Percentiles rank a stretch among this genome's conserved stretches.
phyloP scores from a whole-genome alignment of 2,888 invertebrate species.

The Campopleginae sp. region DNA sequence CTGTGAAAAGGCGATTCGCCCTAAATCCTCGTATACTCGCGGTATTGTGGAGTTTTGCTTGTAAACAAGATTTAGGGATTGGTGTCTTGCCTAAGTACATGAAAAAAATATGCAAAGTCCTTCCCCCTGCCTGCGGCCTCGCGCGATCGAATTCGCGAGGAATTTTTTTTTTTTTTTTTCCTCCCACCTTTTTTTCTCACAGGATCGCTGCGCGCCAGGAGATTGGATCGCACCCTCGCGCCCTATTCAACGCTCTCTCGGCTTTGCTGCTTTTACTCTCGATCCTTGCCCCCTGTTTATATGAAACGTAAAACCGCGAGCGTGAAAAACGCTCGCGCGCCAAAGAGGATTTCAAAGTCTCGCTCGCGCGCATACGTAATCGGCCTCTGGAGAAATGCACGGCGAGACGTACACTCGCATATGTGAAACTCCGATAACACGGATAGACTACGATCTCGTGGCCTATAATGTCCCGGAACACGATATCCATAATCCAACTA shows the following conservation, averaged over 20 bases:
- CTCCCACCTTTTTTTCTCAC: constrained; percentile 51
- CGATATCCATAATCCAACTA: constrained; percentile 72
- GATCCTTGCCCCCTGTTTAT: constrained; percentile 77
- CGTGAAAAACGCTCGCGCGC: constrained; percentile 82
- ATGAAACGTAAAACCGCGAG: constrained; percentile 83
- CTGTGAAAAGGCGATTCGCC: constrained; percentile 72
- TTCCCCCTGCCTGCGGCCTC: constrained; percentile 51
- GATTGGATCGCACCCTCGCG: background rate
- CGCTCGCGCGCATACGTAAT: constrained; percentile 62
- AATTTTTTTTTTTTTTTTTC: constrained; percentile 27
- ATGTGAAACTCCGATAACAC: constrained; percentile 42
- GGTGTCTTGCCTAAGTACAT: constrained; percentile 71
- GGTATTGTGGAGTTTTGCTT: constrained; percentile 79
- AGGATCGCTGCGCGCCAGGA: constrained; percentile 15
- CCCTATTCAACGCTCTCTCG: background rate
- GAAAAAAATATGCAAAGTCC: constrained; percentile 77
- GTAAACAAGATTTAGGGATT: constrained; percentile 83
- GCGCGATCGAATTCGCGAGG: constrained; percentile 40
- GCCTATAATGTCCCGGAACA: constrained; percentile 73
- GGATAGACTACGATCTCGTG: constrained; percentile 39
- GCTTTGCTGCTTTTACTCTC: background rate
- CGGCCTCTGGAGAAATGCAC: background rate
- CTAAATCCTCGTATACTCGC: constrained; percentile 75
- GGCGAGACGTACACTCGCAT: constrained; percentile 20
- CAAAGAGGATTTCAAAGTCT: constrained; percentile 82